Percentiles rank a stretch among this genome's conserved stretches.
These are phyloP conservation scores for Apteryx mantelli DNA, from an alignment of 2,113 vertebrate genomes.

Conservation along the genomic window DNA sequence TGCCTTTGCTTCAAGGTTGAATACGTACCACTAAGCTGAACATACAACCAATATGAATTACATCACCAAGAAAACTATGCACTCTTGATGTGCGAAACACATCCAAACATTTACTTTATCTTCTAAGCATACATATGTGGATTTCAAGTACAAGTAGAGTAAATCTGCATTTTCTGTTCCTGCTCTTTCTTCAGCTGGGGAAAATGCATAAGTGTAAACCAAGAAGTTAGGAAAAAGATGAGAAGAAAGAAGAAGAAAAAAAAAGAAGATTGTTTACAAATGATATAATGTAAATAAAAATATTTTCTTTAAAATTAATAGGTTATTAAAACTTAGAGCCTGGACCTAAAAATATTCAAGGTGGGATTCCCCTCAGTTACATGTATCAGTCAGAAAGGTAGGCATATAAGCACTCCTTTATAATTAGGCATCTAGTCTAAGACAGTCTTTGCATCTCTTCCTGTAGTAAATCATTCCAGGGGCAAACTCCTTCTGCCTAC, in stretches of 20 bases:
- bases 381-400: background rate
- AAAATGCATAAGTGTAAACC: background rate
- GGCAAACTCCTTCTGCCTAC: background rate
- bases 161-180: background rate
- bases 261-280: background rate
- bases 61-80: background rate
- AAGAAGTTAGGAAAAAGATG: background rate
- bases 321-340: background rate
- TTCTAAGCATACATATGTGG: background rate
- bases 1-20: background rate
- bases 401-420: background rate
- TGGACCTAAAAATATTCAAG: background rate
- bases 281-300: background rate
- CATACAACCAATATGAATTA: background rate
- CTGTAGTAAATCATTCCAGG: background rate
- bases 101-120: slow-evolving; percentile 6
- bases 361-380: background rate
- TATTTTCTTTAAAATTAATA: background rate
- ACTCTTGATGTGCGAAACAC: background rate
- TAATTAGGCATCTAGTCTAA: background rate
- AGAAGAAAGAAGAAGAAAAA: background rate
- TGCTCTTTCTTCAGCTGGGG: background rate
- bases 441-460: background rate
- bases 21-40: background rate
- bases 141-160: background rate